Evolutionary conservation across 2,888 invertebrate species (phyloP).

Genomic region (Nomada flava): DNA sequence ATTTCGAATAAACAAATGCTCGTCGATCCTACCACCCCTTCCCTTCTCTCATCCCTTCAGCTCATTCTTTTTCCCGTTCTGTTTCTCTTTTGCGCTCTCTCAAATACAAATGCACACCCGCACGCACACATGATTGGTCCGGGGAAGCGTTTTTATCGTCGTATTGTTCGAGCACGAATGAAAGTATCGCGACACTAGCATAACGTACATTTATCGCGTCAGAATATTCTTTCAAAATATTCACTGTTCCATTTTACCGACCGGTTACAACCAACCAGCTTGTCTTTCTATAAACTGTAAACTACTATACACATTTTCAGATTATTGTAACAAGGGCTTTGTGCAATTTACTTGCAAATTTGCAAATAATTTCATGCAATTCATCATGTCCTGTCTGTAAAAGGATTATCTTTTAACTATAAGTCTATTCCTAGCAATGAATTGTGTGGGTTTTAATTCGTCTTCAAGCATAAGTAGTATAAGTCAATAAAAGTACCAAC

Average conservation of each 20-base stretch:
- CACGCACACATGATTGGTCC: neutral
- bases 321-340: no score
- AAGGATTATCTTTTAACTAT: no score
- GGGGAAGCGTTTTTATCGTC: slow-evolving; percentile 42
- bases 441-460: no score
- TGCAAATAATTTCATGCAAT: no score
- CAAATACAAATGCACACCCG: no score
- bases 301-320: no score
- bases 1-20: slow-evolving; percentile 53
- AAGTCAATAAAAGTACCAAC: no score
- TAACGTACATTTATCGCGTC: slow-evolving; percentile 46
- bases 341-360: no score
- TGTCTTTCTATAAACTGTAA: no score
- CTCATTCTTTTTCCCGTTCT: neutral
- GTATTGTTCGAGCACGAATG: slow-evolving; percentile 25
- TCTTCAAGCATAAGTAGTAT: no score
- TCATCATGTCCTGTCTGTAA: no score
- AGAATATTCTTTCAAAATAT: slow-evolving; percentile 45
- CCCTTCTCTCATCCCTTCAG: neutral
- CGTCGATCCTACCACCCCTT: neutral
- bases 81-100: neutral
- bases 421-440: no score
- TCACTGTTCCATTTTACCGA: slow-evolving; percentile 40
- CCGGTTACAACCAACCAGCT: neutral
- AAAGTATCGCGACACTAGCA: slow-evolving; percentile 38